These are phyloP conservation scores for Lophotis ruficrista DNA, from an alignment of 2,113 vertebrate species.

Conservation along the genomic window DNA sequence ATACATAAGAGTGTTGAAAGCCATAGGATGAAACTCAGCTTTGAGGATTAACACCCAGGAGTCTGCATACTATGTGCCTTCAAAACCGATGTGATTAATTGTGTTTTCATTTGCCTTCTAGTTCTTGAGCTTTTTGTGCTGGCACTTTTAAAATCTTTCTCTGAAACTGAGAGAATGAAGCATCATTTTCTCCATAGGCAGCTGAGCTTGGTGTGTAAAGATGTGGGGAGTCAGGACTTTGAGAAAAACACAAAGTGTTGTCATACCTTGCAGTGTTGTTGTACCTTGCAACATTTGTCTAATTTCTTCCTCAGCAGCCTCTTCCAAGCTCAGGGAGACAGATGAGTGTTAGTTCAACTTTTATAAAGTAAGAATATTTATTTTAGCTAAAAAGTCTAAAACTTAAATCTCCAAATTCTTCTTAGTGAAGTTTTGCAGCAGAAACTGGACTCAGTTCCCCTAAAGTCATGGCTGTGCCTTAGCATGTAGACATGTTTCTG, in stretches of 20 bases:
- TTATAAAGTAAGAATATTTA: background rate
- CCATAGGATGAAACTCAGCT: background rate
- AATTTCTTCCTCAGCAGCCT: background rate
- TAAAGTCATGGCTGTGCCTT: background rate
- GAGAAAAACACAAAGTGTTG: background rate
- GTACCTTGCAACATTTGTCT: background rate
- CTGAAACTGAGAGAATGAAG: background rate
- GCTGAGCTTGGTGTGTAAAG: background rate
- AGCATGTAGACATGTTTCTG: background rate
- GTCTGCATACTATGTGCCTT: background rate
- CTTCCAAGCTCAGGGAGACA: background rate
- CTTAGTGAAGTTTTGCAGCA: background rate
- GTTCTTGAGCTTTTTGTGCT: background rate
- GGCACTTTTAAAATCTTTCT: background rate
- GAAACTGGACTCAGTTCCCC: background rate
- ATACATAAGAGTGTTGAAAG: fast-evolving
- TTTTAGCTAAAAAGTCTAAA: background rate
- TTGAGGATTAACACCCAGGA: fast-evolving
- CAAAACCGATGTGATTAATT: background rate
- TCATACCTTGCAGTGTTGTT: background rate
- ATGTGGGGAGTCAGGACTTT: background rate
- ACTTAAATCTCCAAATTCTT: background rate
- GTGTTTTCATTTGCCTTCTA: background rate
- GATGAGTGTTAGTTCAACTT: background rate
- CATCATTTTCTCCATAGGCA: background rate